A percentile compares a stretch with the other conserved stretches of the same genome.
phyloP scores from a whole-genome alignment of 1,140 invertebrate species.

The Archivesica marissinica region DNA sequence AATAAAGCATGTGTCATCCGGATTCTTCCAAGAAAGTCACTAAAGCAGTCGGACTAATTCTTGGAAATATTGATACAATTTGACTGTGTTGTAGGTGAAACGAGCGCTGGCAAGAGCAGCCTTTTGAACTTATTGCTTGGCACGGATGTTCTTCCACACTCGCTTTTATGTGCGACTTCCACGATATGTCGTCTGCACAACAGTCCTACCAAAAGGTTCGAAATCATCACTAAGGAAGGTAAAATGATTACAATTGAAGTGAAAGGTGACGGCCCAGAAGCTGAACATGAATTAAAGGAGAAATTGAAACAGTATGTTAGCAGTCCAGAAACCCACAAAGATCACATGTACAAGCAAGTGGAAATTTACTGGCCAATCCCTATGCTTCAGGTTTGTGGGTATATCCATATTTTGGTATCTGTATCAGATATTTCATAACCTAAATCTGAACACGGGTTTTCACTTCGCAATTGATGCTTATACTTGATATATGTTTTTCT shows the following conservation, averaged over 20 bases:
- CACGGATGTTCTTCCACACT: constrained; percentile 67
- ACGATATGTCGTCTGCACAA: constrained; percentile 69
- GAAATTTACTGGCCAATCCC: constrained; percentile 70
- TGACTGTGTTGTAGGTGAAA: constrained; percentile 64
- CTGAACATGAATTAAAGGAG: not conserved
- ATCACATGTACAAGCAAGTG: constrained; percentile 48
- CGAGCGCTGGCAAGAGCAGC: constrained; percentile 69
- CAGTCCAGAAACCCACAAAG: not conserved
- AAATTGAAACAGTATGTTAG: constrained; percentile 35
- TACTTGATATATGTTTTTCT: too few relatives aligned
- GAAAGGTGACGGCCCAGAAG: not conserved
- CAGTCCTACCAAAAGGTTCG: constrained; percentile 17
- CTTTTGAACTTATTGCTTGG: constrained; percentile 71
- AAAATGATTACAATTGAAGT: not conserved
- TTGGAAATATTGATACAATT: too few relatives aligned
- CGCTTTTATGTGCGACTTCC: constrained; percentile 66
- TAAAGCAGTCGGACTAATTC: too few relatives aligned
- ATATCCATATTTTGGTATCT: too few relatives aligned
- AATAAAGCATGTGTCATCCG: too few relatives aligned
- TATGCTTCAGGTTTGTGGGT: constrained; percentile 47
- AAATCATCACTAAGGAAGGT: not conserved
- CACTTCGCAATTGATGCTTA: too few relatives aligned
- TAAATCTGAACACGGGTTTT: too few relatives aligned
- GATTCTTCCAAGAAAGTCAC: too few relatives aligned
- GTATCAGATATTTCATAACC: too few relatives aligned